Percentiles rank a stretch among this genome's conserved stretches.
phyloP scores from a whole-genome alignment of 2,888 invertebrate species.

The Mesorhabditis sp. region DNA sequence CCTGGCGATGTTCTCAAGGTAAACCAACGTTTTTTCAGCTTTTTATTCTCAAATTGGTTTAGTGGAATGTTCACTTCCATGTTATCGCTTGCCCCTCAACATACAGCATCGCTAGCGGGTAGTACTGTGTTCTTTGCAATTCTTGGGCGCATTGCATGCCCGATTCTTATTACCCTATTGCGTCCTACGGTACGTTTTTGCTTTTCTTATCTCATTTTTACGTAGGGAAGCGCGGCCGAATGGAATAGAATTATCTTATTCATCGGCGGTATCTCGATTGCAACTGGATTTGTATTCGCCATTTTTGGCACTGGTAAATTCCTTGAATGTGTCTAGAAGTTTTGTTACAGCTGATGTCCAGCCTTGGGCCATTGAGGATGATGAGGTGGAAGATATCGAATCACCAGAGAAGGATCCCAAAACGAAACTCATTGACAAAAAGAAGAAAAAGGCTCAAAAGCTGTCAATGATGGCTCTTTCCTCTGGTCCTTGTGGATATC shows the following conservation, averaged over 20 bases:
- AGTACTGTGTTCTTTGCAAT: background rate
- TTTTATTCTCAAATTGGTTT: background rate
- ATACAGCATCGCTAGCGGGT: background rate
- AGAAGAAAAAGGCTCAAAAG: background rate
- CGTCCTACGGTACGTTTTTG: background rate
- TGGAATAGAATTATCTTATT: background rate
- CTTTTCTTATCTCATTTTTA: too few relatives aligned
- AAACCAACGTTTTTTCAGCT: background rate
- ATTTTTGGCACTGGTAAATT: constrained; percentile 1
- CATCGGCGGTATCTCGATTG: background rate
- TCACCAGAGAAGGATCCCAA: background rate
- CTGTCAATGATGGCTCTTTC: background rate
- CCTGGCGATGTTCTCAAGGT: background rate
- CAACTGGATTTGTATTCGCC: background rate
- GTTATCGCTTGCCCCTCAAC: background rate
- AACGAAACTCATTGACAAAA: background rate
- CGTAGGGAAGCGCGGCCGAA: background rate
- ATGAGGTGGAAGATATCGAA: background rate
- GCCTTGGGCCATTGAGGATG: background rate
- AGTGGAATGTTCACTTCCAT: background rate
- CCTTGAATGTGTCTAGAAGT: background rate
- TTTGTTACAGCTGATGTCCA: background rate
- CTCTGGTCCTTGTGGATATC: background rate
- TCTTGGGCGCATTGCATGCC: background rate
- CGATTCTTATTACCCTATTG: background rate